Base-by-base conservation (phyloP, 2,888 invertebrate genomes). In the Blera fallax region DNA sequence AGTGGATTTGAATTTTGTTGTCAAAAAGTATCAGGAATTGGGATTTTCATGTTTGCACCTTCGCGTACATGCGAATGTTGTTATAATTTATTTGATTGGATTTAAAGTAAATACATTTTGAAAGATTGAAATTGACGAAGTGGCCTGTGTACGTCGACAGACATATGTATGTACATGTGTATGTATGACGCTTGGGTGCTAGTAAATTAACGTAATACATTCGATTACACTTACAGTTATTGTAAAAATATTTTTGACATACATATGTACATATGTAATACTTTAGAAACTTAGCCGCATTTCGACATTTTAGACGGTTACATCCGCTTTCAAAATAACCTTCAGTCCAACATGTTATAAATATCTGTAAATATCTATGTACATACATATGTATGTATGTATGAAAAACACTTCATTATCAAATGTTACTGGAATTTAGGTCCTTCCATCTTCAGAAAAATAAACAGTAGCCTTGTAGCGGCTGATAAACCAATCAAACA, bases 51-150 rank as follows among this genome's bases (percentile, higher is more conserved):
- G 76, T 58, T 76, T 64, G 29, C 76, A 60, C 76, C 74, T 52
- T 60, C 48, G n/a, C 29, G 14, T 40, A 14, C 14, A 24, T 3
- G 37, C 27, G 54, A 50, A 74, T 77, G 43, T 48, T 48, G n/a
- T 58, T 58, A 54, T 58, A 45, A 70, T 50, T 60, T 60, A 73
- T 54, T 60, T 70, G 74, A 69, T 74, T 60, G 84, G 60, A 58
- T 67, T 24, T 73, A 60, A 50, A 16, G 50, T 50, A 67, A 50
- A 64, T 58, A 69, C 14, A 34, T 37, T 76, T 80, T 37, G 70
- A 76, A 50, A 50, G 70, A 80, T 65, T 85, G 76, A 70, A 80
- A 60, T 80, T 80, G 80, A 85, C 67, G 10, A 74, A 84, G 73
- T 84, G 79, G 74, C 6, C 18, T 32, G 29, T 37, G 43, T 24